A percentile compares a stretch with the other conserved stretches of the same genome.
Evolutionary conservation across 2,888 invertebrate genomes (phyloP).

Genomic region (Tipula vernalis): DNA sequence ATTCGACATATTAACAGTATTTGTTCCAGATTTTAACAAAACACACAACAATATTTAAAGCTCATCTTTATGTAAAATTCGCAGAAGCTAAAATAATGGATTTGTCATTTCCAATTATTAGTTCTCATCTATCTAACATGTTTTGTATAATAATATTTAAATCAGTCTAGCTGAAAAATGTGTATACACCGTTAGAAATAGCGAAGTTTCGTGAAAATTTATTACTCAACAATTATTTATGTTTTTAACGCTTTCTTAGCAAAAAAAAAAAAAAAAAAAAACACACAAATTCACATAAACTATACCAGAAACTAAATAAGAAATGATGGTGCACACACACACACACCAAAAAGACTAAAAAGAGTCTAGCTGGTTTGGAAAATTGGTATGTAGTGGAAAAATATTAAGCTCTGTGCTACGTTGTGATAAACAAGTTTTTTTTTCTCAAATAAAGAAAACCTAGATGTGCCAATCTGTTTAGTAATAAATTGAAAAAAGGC

Average conservation of each 20-base stretch:
- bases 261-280: neutral
- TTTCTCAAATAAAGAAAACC: neutral
- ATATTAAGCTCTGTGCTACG: neutral
- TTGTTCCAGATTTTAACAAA: too few relatives aligned
- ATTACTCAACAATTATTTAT: neutral
- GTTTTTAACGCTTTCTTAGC: neutral
- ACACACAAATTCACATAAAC: neutral
- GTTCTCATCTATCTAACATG: neutral
- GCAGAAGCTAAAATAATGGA: neutral
- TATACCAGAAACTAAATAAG: neutral
- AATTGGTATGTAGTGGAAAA: neutral
- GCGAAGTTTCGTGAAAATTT: neutral
- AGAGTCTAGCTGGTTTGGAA: neutral
- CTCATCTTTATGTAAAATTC: neutral
- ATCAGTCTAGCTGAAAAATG: neutral
- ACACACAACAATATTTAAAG: neutral
- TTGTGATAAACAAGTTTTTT: neutral
- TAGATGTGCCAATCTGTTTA: neutral
- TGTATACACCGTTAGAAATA: neutral
- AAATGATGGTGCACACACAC: neutral
- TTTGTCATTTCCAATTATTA: neutral
- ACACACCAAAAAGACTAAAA: neutral
- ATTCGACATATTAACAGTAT: too few relatives aligned
- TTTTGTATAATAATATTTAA: neutral
- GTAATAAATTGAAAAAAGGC: neutral